Conservation (phyloP, 2,797 vertebrate species). For the Gambelia wislizenii region DNA sequence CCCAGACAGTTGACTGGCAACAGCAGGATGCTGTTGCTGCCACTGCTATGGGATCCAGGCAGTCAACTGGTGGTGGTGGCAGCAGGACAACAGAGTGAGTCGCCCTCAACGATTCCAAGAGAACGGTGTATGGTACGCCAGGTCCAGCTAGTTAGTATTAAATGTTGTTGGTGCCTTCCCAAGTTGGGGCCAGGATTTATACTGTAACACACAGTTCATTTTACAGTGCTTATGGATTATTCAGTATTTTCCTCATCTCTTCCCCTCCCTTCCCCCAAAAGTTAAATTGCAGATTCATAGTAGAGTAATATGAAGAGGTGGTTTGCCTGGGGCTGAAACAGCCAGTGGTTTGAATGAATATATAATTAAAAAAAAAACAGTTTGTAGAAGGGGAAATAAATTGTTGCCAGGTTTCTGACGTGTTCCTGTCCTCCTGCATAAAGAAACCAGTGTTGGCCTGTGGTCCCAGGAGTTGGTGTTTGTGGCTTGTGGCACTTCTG, state of each 20-base stretch:
- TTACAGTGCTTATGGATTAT: not conserved
- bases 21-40: too few relatives aligned
- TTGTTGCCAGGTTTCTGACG: not conserved
- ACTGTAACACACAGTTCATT: not conserved
- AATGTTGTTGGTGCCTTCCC: too few relatives aligned
- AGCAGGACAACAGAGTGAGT: too few relatives aligned
- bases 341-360: not conserved
- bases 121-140: too few relatives aligned
- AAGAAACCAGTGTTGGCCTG: constrained; percentile 14
- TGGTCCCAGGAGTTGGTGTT: not conserved
- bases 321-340: not conserved
- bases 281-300: not conserved
- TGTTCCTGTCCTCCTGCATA: constrained; percentile 1
- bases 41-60: too few relatives aligned
- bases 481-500: not conserved
- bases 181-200: not conserved
- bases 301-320: not conserved
- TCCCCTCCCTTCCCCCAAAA: not conserved
- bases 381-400: constrained; percentile 11
- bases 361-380: not conserved
- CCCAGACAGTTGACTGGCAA: too few relatives aligned
- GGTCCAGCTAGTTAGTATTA: too few relatives aligned
- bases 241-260: not conserved
- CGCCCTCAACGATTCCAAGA: too few relatives aligned
- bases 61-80: too few relatives aligned